These are phyloP conservation scores for Drosophila mimica DNA, from an alignment of 2,888 invertebrate species.

Conservation along the genomic window DNA sequence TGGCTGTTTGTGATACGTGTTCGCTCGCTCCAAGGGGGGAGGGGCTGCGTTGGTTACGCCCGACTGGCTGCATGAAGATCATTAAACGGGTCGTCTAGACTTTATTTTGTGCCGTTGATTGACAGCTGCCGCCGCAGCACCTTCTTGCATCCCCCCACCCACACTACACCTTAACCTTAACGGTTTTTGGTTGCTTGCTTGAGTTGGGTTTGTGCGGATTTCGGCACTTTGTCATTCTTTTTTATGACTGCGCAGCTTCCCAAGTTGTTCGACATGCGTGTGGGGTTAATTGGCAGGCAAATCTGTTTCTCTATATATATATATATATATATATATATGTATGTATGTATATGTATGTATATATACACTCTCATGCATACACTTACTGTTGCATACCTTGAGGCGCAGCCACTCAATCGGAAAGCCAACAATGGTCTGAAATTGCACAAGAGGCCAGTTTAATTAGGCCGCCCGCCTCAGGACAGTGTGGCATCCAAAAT, in stretches of 20 bases:
- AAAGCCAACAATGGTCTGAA: conserved; percentile 6
- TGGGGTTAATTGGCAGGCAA: conserved; percentile 61
- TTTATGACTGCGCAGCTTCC: conserved; percentile 43
- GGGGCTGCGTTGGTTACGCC: neutral
- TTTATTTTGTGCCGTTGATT: conserved; percentile 61
- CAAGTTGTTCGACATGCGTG: conserved; percentile 51
- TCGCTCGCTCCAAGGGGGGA: conserved; percentile 6
- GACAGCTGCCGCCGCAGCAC: conserved; percentile 45
- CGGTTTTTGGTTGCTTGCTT: neutral
- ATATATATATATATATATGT: neutral
- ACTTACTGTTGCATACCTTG: conserved; percentile 48
- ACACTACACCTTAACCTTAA: neutral
- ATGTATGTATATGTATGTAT: neutral
- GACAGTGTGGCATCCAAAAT: neutral
- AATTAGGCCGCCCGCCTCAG: conserved; percentile 16
- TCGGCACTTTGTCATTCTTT: conserved; percentile 52
- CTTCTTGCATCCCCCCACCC: neutral
- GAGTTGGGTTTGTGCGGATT: conserved; percentile 29
- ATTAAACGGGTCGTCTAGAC: conserved; percentile 71
- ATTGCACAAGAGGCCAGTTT: conserved; percentile 27
- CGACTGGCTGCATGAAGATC: conserved; percentile 46
- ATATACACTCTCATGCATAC: neutral
- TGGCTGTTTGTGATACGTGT: conserved; percentile 37
- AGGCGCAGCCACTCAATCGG: conserved; percentile 22
- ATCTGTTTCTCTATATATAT: conserved; percentile 34